Conservation (phyloP, 1,140 invertebrate species). For the Euwallacea fornicatus region DNA sequence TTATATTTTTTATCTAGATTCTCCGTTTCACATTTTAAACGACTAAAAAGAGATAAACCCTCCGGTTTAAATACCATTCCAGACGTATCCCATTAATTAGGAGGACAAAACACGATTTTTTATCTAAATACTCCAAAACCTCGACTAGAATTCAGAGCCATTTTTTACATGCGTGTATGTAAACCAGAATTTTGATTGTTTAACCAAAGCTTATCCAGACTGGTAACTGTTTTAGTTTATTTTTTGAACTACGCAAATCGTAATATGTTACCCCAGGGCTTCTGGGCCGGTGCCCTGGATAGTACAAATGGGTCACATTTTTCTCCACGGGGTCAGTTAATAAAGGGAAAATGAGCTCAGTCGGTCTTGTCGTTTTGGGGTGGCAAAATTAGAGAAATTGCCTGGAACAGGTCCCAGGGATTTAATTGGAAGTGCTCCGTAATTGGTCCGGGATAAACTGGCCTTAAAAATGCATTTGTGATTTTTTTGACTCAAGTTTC, state of each 20-base stretch:
- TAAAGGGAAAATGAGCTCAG: conserved; percentile 26
- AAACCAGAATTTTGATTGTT: background rate
- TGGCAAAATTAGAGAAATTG: conserved; percentile 17
- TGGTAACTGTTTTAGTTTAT: background rate
- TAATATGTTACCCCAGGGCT: background rate
- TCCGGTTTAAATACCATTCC: background rate
- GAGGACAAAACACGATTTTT: background rate
- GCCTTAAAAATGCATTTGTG: too few species aligned
- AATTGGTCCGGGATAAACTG: background rate
- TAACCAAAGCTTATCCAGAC: background rate
- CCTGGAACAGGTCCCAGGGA: conserved; percentile 10
- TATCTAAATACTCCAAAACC: background rate
- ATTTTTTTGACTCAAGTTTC: too few species aligned
- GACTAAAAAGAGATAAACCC: conserved; percentile 3
- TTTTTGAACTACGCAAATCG: too few species aligned
- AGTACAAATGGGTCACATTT: conserved; percentile 25
- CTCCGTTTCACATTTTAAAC: conserved; percentile 1
- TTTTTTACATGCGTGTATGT: background rate
- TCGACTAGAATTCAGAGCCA: background rate
- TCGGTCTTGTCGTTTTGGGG: conserved; percentile 12
- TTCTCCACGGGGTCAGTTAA: conserved; percentile 25
- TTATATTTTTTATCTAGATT: conserved; percentile 8
- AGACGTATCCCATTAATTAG: background rate
- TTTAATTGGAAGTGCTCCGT: conserved; percentile 10
- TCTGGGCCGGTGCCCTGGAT: background rate